phyloP scores from a whole-genome alignment of 2,888 invertebrate species.

The Agrotis puta region DNA sequence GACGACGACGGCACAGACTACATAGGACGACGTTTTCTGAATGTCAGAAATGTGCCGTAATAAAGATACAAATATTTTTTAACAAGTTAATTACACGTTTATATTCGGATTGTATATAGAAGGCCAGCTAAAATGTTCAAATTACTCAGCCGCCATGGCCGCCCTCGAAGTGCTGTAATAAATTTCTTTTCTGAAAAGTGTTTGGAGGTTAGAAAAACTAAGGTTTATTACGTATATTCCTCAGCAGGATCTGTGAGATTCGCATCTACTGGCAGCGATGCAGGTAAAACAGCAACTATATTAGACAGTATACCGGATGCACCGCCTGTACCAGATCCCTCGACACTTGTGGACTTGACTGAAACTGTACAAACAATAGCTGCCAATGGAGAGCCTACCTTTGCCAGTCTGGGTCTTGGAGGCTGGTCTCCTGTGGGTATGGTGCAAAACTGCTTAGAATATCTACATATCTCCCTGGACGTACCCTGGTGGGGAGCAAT shows the following conservation, averaged over 20 bases:
- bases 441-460: conserved; percentile 95
- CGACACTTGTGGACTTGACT: conserved; percentile 75
- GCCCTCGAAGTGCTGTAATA: conserved; percentile 80
- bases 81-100: conserved; percentile 32
- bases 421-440: conserved; percentile 96
- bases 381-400: conserved; percentile 93
- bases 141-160: conserved; percentile 83
- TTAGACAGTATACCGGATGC: conserved; percentile 86
- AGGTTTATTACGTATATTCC: conserved; percentile 85
- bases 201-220: conserved; percentile 88
- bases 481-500: conserved; percentile 99
- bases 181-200: conserved; percentile 83
- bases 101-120: conserved; percentile 13
- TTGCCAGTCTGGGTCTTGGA: conserved; percentile 95
- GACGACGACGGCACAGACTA: too few species aligned
- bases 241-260: conserved; percentile 82
- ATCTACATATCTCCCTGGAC: conserved; percentile 94
- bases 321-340: conserved; percentile 85
- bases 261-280: conserved; percentile 79
- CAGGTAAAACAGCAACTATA: conserved; percentile 74
- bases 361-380: conserved; percentile 84
- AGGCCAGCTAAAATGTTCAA: conserved; percentile 82
- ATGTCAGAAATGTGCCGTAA: conserved; percentile 75
- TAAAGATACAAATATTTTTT: conserved; percentile 63
- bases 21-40: background rate